Base-by-base conservation (phyloP, 2,113 vertebrate genomes). In the Campylorhamphus procurvoides region DNA sequence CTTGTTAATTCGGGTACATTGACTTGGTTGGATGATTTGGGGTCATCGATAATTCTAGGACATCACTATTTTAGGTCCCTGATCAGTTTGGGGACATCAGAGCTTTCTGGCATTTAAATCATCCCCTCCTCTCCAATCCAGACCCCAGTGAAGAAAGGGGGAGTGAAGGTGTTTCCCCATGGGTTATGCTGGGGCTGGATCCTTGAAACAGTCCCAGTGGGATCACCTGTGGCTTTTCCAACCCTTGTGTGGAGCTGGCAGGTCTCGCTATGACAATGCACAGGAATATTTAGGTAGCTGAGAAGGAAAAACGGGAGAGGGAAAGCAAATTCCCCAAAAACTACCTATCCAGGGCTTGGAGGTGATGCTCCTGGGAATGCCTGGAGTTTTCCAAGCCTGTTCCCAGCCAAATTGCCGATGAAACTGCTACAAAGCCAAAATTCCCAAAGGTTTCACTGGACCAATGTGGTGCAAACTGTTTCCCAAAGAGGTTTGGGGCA, bases 371-470 rank as follows among this genome's bases (percentile, higher is more conserved):
- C 39, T 7, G 35, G 40, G 31, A 19, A 19, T 27, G 24, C 37
- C 19, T 3, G 11, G 50, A 42, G 72, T 23, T 87, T 84, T n/a
- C 86, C 59, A 9, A 82, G 14, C 24, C 20, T 3, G 2, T 58
- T 39, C 22, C 50, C 0, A 0, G 29, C 40, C 3, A 1, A 90
- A 60, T 4, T 10, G 0, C 17, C 1, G 0, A 8, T 28, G 44
- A 60, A 84, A 73, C 9, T 2, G 18, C 55, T 1, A 5, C 47
- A 24, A 67, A 27, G 52, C 25, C 66, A 7, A 72, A 37, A n/a
- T 20, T 74, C 24, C 31, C 56, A 3, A 12, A 47, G 27, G 3
- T 75, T 66, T 89, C 23, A 37, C 2, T 0, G 25, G 29, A 31
- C 15, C 37, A 9, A 35, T 40, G 33, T 1, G 0, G 16, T 10